phyloP scores from a whole-genome alignment of 2,797 vertebrate species.

The Scyliorhinus canicula region DNA sequence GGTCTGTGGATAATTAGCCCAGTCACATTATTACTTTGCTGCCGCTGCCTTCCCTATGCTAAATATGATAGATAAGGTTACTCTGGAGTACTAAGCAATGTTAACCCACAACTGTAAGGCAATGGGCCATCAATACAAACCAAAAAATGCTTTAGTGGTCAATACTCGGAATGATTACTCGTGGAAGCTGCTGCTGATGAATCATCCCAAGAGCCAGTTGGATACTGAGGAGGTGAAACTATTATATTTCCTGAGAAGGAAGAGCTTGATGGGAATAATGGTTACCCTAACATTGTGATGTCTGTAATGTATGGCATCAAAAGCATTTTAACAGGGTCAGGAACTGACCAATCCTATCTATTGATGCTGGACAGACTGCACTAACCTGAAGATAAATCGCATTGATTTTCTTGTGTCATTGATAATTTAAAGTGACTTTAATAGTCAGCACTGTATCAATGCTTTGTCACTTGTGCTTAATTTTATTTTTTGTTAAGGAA shows the following conservation, averaged over 20 bases:
- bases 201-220: neutral
- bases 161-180: neutral
- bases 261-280: neutral
- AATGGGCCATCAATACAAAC: neutral
- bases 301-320: neutral
- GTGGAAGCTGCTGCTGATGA: neutral
- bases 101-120: neutral
- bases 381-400: neutral
- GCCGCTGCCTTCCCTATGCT: too few relatives aligned
- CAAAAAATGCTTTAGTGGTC: neutral
- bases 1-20: too few relatives aligned
- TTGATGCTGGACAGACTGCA: neutral
- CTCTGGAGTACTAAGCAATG: neutral
- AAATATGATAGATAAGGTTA: neutral
- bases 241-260: neutral
- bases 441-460: neutral
- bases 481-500: neutral
- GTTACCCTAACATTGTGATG: neutral
- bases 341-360: neutral
- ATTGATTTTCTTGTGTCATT: neutral
- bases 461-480: neutral
- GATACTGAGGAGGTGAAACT: neutral
- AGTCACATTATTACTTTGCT: too few relatives aligned
- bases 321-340: neutral
- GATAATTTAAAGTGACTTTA: neutral